Conservation (phyloP, 2,113 vertebrate species). For the Anolis sagrei region DNA sequence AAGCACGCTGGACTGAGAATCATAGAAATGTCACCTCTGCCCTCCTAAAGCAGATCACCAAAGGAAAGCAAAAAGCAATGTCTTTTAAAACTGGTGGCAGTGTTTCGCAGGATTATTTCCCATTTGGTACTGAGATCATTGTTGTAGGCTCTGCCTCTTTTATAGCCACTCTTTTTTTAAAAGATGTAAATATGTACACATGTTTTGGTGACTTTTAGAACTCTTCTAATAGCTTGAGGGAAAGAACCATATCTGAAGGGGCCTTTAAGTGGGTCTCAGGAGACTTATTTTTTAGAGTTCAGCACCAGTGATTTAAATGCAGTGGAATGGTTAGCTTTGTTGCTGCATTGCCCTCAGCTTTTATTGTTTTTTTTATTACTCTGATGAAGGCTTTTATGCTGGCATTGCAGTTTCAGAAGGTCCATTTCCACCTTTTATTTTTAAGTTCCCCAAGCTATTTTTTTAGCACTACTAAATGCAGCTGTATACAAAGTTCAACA, state of each 20-base stretch:
- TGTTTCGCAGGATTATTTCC: not conserved
- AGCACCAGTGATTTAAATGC: not conserved
- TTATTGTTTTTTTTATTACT: constrained; percentile 13
- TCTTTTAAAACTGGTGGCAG: not conserved
- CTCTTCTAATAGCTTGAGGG: constrained; percentile 30
- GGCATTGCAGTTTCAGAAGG: not conserved
- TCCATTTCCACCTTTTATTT: not conserved
- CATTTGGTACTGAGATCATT: not conserved
- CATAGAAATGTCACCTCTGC: not conserved
- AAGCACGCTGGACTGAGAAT: no score
- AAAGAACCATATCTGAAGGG: not conserved
- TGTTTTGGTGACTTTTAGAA: constrained; percentile 12
- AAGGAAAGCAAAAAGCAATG: not conserved
- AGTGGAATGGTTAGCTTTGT: not conserved
- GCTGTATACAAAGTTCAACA: not conserved
- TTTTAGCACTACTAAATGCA: constrained; percentile 7
- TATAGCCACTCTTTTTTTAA: constrained; percentile 6
- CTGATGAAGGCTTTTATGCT: constrained; percentile 3
- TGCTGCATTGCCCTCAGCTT: not conserved
- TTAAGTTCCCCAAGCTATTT: not conserved
- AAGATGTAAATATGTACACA: not conserved
- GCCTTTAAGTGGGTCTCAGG: constrained; percentile 26
- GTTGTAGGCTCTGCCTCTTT: constrained; percentile 14
- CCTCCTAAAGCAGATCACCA: not conserved
- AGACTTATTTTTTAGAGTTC: constrained; percentile 29